These are phyloP conservation scores for Ophion ventricosus DNA, from an alignment of 2,888 invertebrate genomes.

Conservation along the genomic window DNA sequence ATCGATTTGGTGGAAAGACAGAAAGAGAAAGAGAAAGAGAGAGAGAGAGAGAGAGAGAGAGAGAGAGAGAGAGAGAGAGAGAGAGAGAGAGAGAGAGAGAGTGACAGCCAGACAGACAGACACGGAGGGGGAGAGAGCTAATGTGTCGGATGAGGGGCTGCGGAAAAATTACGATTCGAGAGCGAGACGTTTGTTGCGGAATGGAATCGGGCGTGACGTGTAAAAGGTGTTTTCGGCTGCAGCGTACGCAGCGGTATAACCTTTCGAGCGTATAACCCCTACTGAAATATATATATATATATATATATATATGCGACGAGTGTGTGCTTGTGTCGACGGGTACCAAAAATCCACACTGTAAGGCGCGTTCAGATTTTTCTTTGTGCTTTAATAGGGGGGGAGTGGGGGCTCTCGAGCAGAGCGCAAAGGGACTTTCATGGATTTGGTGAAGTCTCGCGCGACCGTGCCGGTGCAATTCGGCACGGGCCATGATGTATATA, in stretches of 20 bases:
- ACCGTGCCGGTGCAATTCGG: slow-evolving; percentile 62
- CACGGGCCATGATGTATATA: slow-evolving; percentile 59
- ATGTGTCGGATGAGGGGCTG: slow-evolving; percentile 37
- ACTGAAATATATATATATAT: not conserved
- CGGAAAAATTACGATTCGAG: slow-evolving; percentile 33
- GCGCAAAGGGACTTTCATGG: slow-evolving; percentile 63
- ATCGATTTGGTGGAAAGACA: slow-evolving; percentile 78
- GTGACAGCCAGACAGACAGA: slow-evolving; percentile 20
- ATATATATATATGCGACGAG: not conserved
- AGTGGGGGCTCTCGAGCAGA: slow-evolving; percentile 20
- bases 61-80: too few species aligned
- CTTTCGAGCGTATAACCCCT: not conserved
- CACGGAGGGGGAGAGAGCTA: slow-evolving; percentile 9
- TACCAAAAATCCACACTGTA: slow-evolving; percentile 47
- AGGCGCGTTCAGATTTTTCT: slow-evolving; percentile 55
- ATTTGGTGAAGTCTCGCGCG: slow-evolving; percentile 65
- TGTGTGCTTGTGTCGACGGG: slow-evolving; percentile 19
- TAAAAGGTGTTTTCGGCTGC: slow-evolving; percentile 40
- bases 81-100: not conserved
- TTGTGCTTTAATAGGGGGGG: slow-evolving; percentile 46
- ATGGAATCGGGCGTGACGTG: slow-evolving; percentile 53
- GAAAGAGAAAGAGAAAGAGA: not conserved
- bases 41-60: slow-evolving; percentile 69
- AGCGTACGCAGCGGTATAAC: slow-evolving; percentile 11
- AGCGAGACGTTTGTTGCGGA: slow-evolving; percentile 34